Percentiles rank a stretch among this genome's conserved stretches.
Evolutionary conservation across 2,888 invertebrate species (phyloP).

Genomic region (Drosophila maculinotata): DNA sequence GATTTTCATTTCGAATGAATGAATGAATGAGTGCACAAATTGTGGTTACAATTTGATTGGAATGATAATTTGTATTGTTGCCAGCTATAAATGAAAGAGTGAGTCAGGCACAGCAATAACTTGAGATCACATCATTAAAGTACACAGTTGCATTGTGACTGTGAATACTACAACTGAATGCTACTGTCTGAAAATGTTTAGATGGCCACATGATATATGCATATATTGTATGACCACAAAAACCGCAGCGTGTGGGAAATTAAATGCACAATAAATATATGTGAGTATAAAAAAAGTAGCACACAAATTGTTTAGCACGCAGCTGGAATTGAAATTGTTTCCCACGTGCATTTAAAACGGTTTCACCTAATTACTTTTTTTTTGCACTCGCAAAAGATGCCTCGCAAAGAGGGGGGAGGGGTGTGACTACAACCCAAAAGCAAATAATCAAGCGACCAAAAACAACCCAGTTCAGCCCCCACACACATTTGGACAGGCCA

Average conservation of each 20-base stretch:
- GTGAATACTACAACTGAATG: too few relatives aligned
- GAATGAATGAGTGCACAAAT: not conserved
- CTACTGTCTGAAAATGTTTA: conserved; percentile 1
- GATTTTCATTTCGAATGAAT: not conserved
- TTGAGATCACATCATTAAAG: conserved; percentile 1
- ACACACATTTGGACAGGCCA: conserved; percentile 29
- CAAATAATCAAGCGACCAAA: conserved; percentile 30
- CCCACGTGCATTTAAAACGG: conserved; percentile 64
- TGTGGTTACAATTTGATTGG: conserved; percentile 7
- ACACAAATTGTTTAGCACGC: conserved; percentile 40
- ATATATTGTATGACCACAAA: conserved; percentile 11
- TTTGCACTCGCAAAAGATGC: conserved; percentile 35
- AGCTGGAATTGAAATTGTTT: conserved; percentile 38
- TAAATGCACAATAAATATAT: conserved; percentile 14
- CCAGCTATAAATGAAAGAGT: not conserved
- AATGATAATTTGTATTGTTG: conserved; percentile 4
- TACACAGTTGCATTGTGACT: not conserved
- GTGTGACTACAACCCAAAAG: conserved; percentile 1
- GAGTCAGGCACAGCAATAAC: not conserved
- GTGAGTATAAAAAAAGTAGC: conserved; percentile 35
- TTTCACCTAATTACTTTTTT: conserved; percentile 57
- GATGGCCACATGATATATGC: not conserved
- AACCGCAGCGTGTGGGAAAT: conserved; percentile 51
- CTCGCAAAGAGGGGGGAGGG: not conserved
- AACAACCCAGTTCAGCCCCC: conserved; percentile 9